A percentile compares a stretch with the other conserved stretches of the same genome.
phyloP scores from a whole-genome alignment of 2,797 vertebrate species.

The Sylvia borin region DNA sequence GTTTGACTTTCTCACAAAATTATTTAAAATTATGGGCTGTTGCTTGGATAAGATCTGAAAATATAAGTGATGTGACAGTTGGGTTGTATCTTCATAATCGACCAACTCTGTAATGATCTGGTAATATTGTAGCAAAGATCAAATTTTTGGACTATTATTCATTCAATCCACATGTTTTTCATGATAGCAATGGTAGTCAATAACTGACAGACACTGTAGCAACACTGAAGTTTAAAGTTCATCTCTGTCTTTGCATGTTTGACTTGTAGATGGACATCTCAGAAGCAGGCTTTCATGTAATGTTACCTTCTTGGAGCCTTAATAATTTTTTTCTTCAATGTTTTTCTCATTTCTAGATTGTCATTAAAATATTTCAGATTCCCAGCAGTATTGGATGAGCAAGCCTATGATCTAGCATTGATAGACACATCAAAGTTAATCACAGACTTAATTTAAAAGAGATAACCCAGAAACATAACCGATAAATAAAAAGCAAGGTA shows the following conservation, averaged over 20 bases:
- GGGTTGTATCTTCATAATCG: not conserved
- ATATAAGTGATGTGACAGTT: not conserved
- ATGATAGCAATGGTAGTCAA: not conserved
- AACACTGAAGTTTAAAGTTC: not conserved
- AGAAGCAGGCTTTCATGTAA: not conserved
- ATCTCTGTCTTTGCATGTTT: not conserved
- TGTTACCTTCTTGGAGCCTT: not conserved
- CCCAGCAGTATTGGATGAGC: not conserved
- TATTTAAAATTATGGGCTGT: not conserved
- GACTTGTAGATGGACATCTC: not conserved
- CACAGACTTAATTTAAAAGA: constrained; percentile 22
- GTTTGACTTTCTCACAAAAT: not conserved
- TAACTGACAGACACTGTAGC: not conserved
- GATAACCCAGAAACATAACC: constrained; percentile 31
- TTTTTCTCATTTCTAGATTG: constrained; percentile 26
- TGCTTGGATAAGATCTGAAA: not conserved
- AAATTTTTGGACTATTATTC: not conserved
- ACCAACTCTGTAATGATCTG: not conserved
- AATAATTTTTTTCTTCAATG: not conserved
- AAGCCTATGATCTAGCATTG: constrained; percentile 34
- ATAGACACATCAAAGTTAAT: constrained; percentile 62
- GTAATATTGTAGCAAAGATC: not conserved
- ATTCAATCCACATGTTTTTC: not conserved
- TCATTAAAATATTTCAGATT: constrained; percentile 48
- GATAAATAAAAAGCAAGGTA: not conserved